phyloP scores from a whole-genome alignment of 2,797 vertebrate species.

The Pitangus sulphuratus region DNA sequence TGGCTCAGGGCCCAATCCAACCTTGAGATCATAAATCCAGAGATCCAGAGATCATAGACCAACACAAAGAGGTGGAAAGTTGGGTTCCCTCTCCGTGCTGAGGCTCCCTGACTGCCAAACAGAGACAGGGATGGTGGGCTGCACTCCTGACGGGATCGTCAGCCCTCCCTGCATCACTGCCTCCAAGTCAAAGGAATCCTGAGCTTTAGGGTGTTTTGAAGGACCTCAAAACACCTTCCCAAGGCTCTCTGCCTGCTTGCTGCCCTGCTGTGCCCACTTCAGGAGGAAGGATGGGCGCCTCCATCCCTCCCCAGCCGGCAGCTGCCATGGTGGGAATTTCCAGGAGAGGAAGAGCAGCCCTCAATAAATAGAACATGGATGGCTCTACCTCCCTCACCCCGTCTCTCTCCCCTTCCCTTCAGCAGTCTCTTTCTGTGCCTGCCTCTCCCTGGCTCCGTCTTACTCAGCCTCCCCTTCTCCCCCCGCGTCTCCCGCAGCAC shows the following conservation, averaged over 20 bases:
- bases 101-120: fast-evolving
- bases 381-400: neutral
- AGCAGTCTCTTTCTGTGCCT: neutral
- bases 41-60: neutral
- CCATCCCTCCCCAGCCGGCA: neutral
- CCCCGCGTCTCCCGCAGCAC: neutral
- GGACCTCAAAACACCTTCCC: fast-evolving
- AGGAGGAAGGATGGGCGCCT: neutral
- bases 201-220: neutral
- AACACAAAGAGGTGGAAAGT: fast-evolving
- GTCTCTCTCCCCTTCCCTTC: neutral
- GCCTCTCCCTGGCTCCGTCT: neutral
- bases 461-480: neutral
- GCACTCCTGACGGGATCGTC: fast-evolving
- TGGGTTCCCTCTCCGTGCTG: fast-evolving
- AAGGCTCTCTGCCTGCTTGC: neutral
- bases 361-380: neutral
- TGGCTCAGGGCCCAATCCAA: neutral
- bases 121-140: fast-evolving
- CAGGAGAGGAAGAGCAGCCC: neutral
- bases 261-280: fast-evolving
- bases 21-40: neutral
- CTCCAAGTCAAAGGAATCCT: neutral
- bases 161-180: neutral
- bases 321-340: neutral